These are phyloP conservation scores for Tetragnatha montana DNA, from an alignment of 2,888 invertebrate species.

Conservation along the genomic window DNA sequence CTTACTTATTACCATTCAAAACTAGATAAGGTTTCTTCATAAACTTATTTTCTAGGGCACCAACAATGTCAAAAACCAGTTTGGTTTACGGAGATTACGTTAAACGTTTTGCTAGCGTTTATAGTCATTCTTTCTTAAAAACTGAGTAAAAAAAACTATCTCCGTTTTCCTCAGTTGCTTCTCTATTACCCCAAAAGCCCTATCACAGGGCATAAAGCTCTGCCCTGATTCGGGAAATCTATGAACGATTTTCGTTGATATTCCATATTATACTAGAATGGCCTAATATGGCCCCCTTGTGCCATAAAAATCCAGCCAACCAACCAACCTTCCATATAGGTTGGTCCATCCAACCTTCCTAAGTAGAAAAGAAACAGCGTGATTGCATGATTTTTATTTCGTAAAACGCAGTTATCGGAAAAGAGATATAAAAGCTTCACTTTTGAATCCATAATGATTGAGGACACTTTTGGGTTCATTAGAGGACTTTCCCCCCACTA, in stretches of 20 bases:
- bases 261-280: neutral
- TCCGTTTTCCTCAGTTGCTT: conserved; percentile 2
- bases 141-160: neutral
- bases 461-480: neutral
- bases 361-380: neutral
- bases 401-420: neutral
- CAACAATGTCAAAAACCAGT: neutral
- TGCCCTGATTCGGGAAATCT: neutral
- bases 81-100: neutral
- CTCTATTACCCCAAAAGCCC: conserved; percentile 15
- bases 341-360: no score
- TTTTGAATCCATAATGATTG: neutral
- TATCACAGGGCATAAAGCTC: conserved; percentile 23
- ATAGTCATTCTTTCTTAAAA: neutral
- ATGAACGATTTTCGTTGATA: conserved; percentile 16
- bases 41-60: neutral
- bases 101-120: neutral
- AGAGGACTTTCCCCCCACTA: neutral
- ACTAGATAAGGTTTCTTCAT: neutral
- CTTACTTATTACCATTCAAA: neutral
- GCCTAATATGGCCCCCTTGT: no score
- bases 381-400: neutral
- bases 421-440: neutral
- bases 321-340: no score
- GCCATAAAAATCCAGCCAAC: no score